A percentile compares a stretch with the other conserved stretches of the same genome.
These are phyloP conservation scores for Gryllus longicercus DNA, from an alignment of 2,888 invertebrate species.

Conservation along the genomic window DNA sequence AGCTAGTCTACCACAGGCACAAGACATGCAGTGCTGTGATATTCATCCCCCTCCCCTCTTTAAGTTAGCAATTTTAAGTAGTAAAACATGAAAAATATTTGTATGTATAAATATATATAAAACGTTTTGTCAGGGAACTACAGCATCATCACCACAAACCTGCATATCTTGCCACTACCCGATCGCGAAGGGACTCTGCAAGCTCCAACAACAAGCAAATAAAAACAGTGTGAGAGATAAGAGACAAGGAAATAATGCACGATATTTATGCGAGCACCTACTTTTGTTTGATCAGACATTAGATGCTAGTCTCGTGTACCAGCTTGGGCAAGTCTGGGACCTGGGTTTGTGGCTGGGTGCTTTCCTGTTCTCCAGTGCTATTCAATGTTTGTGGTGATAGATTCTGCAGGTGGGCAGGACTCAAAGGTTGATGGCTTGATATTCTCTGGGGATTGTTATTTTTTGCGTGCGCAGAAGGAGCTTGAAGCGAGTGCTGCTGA, in stretches of 20 bases:
- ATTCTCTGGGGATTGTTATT: constrained; percentile 37
- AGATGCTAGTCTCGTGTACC: constrained; percentile 71
- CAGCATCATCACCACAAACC: constrained; percentile 38
- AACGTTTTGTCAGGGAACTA: constrained; percentile 29
- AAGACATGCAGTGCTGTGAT: constrained; percentile 38
- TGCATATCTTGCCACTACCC: constrained; percentile 37
- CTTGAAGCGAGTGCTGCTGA: constrained; percentile 34
- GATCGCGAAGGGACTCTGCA: constrained; percentile 32
- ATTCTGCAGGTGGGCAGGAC: constrained; percentile 38
- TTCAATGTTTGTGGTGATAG: constrained; percentile 40
- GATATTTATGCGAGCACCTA: constrained; percentile 24
- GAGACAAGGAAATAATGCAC: constrained; percentile 18
- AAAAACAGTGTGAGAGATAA: constrained; percentile 22
- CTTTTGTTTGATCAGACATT: constrained; percentile 41
- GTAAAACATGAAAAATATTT: constrained; percentile 11
- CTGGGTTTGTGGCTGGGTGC: constrained; percentile 40
- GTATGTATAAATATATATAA: constrained; percentile 10
- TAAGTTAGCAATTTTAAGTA: constrained; percentile 17
- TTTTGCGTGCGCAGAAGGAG: constrained; percentile 33
- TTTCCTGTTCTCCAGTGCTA: constrained; percentile 35
- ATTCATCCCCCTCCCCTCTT: constrained; percentile 27
- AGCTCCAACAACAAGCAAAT: constrained; percentile 27
- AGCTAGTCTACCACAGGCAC: constrained; percentile 36
- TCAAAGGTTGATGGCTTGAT: constrained; percentile 38
- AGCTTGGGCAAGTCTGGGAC: constrained; percentile 57